Evolutionary conservation across 2,888 invertebrate species (phyloP).

Genomic region (Yponomeuta cagnagella): DNA sequence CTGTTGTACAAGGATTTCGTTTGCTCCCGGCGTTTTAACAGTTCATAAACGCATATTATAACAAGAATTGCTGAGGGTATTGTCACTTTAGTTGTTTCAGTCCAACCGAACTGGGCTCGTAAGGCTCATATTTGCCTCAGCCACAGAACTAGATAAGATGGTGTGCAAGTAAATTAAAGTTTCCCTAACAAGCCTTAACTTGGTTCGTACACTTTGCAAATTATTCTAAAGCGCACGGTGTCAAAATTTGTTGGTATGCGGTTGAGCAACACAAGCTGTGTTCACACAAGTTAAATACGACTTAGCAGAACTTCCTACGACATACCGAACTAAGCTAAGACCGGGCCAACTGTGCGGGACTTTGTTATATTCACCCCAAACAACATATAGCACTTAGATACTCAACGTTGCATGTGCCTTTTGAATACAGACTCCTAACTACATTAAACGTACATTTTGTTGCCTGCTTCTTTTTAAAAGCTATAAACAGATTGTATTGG

Average conservation of each 20-base stretch:
- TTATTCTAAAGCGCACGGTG: slow-evolving; percentile 48
- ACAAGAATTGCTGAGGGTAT: background rate
- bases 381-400: background rate
- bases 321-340: slow-evolving; percentile 57
- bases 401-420: slow-evolving; percentile 2
- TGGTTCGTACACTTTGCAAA: slow-evolving; percentile 25
- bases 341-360: slow-evolving; percentile 14
- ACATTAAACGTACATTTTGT: slow-evolving; percentile 8
- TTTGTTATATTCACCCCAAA: slow-evolving; percentile 8
- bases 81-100: background rate
- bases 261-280: slow-evolving; percentile 60
- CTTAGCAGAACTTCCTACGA: slow-evolving; percentile 60
- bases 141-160: background rate
- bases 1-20: too few species aligned
- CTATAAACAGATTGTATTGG: too few species aligned
- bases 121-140: background rate
- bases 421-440: background rate
- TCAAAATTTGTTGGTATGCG: slow-evolving; percentile 69
- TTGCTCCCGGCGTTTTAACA: too few species aligned
- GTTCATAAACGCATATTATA: too few species aligned
- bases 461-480: background rate
- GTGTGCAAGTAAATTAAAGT: slow-evolving; percentile 40
- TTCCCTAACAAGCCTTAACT: slow-evolving; percentile 23
- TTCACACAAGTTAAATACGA: slow-evolving; percentile 66
- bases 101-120: background rate